Base-by-base conservation (phyloP, 2,113 vertebrate species). In the Scophthalmus maximus region DNA sequence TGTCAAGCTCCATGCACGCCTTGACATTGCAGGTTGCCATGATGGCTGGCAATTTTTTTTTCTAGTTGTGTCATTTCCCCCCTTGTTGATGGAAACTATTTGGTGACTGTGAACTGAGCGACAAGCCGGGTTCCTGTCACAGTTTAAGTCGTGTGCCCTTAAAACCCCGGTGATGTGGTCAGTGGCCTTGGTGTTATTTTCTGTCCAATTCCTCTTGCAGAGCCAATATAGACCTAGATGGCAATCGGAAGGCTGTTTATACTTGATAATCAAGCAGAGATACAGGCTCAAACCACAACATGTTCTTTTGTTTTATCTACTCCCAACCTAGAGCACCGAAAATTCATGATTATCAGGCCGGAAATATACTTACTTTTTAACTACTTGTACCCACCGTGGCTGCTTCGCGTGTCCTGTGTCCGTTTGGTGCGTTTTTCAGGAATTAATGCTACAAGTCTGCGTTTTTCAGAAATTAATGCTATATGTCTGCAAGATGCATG, bases 21-120 rank as follows among this genome's bases (percentile, higher is more conserved):
- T 76, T 66, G 47, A 78, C 76, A 85, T 68, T 81, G 58, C 38
- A 23, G 64, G 82, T 87, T 86, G 55, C 78, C 46, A 56, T 85
- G 78, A 74, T 71, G 44, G 66, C 76, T 69, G 63, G 65, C 78
- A n/a, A n/a, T n/a, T n/a, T 82, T 66, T 85, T 87, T 84, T 68
- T 82, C 59, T 78, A 85, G 81, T 85, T 68, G 67, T 83, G 78
- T 82, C 9, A 72, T 78, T 74, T 74, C 32, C 73, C 3, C 14
- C 38, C 38, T 52, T 36, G 34, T 68, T 76, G 53, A 78, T 44
- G 68, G 62, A 73, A 49, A 58, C 68, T 73, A 46, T 78, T 82
- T 73, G 53, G 36, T 78, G 44, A 64, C 79, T 85, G 58, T 52
- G 32, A 72, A 69, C 71, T 78, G 63, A 88, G 76, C 62, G 60